Percentiles rank a stretch among this genome's conserved stretches.
Conservation (phyloP, 2,888 invertebrate genomes). For the Eupithecia pulchellata region DNA sequence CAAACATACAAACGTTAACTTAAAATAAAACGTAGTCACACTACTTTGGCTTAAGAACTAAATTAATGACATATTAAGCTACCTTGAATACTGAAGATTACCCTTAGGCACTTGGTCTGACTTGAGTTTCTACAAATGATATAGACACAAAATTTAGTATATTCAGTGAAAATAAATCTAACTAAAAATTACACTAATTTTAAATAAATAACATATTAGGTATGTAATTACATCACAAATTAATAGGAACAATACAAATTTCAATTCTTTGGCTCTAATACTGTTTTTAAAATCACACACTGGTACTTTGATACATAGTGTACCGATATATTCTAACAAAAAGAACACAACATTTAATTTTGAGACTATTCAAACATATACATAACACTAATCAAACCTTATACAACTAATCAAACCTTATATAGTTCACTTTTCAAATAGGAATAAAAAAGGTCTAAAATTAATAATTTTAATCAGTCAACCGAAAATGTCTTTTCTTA, state of each 20-base stretch:
- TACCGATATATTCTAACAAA: background rate
- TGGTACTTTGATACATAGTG: no score
- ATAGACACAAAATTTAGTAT: background rate
- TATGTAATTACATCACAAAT: background rate
- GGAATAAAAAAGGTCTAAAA: background rate
- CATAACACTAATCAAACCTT: background rate
- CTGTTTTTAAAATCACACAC: no score
- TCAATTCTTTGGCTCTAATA: background rate
- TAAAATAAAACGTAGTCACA: constrained; percentile 37
- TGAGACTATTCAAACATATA: background rate
- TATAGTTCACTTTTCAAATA: background rate
- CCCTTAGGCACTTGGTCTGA: background rate
- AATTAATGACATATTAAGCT: constrained; percentile 29
- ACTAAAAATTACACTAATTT: background rate
- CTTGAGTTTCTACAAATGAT: background rate
- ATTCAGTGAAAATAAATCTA: background rate
- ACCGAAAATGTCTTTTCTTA: background rate
- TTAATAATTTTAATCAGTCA: background rate
- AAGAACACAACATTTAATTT: background rate
- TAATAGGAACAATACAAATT: background rate
- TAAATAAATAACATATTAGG: background rate
- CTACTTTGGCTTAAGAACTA: constrained; percentile 40
- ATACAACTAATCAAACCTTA: background rate
- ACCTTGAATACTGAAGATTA: constrained; percentile 33
- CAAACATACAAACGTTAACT: constrained; percentile 28